These are phyloP conservation scores for Alauda arvensis DNA, from an alignment of 2,797 vertebrate species.

Conservation along the genomic window DNA sequence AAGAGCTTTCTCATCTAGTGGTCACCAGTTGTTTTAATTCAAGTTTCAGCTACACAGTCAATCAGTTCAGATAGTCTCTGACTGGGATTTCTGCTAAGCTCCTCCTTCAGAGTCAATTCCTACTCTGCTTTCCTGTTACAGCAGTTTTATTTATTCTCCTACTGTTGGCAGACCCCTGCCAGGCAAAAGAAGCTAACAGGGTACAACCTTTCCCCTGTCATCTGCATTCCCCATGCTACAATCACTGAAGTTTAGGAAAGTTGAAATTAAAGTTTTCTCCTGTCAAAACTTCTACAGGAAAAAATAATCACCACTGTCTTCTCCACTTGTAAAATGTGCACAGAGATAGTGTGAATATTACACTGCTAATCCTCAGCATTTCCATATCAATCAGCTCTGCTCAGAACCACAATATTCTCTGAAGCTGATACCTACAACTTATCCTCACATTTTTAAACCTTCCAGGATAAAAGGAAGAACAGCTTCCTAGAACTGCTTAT, in stretches of 20 bases:
- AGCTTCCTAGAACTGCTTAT: not conserved
- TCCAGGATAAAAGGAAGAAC: not conserved
- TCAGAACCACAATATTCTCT: not conserved
- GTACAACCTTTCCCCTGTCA: not conserved
- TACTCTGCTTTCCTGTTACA: not conserved
- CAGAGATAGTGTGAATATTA: not conserved
- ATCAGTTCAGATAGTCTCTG: not conserved
- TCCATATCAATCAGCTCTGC: not conserved
- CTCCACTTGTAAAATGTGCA: not conserved
- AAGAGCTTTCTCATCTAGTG: not conserved
- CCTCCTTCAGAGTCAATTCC: not conserved
- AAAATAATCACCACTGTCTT: not conserved
- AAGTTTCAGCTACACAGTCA: not conserved
- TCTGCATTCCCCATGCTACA: not conserved
- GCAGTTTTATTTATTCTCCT: not conserved
- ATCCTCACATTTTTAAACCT: not conserved
- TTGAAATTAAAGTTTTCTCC: not conserved
- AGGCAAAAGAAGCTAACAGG: not conserved
- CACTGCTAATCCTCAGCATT: not conserved
- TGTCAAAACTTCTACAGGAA: not conserved
- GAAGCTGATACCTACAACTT: not conserved
- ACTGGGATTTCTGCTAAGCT: not conserved
- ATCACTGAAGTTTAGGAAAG: not conserved
- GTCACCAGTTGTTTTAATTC: not conserved
- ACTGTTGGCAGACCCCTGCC: not conserved